Evolutionary conservation across 2,888 invertebrate species (phyloP), one percentile per base, ranked within the genome.

Genomic region (Sussaba pulchella): DNA sequence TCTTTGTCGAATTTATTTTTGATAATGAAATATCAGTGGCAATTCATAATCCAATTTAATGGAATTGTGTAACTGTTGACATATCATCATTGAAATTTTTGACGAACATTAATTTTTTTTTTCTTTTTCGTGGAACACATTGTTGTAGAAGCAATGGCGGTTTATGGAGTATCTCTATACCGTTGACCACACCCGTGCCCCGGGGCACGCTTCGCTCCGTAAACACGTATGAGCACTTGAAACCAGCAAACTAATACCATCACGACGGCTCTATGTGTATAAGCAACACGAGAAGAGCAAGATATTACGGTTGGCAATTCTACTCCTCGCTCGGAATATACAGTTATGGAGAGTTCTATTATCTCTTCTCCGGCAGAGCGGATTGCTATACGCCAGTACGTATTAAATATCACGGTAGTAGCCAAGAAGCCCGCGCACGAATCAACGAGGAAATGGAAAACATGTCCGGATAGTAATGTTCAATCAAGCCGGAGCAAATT

Each of bases 141-240:
- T 17, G 12, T 31, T 19, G 31, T 17, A 10, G 31, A 19, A 57
- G 39, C 43, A 45, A 71, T 43, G 52, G 31, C 19, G 31, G 31
- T 70, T 39, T 72, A 52, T 72, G 54, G 67, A 43, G 79, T 59
- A 31, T 61, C 71, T 47, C 12, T 39, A 10, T 52, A 75, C 45
- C 66, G 36, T 78, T 75, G 79, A 79, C 83, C 81, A 77, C 81
- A 77, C 83, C 83, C 77, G 74, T 54, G 71, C 83, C 78, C 43
- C 61, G 19, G 81, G 84, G 74, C 61, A 75, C 59, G 43, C 52
- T 77, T 64, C 26, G 54, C 54, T 17, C 54, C 41, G 52, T 54
- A 57, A 47, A 76, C 43, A 70, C 70, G 64, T 70, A 66, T 43
- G 70, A 70, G 70, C 17, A 31, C 57, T 43, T 31, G 31, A 6